Evolutionary conservation across 2,113 vertebrate genomes (phyloP), one percentile per base, ranked within the genome.

Genomic region (Mustelus asterias): DNA sequence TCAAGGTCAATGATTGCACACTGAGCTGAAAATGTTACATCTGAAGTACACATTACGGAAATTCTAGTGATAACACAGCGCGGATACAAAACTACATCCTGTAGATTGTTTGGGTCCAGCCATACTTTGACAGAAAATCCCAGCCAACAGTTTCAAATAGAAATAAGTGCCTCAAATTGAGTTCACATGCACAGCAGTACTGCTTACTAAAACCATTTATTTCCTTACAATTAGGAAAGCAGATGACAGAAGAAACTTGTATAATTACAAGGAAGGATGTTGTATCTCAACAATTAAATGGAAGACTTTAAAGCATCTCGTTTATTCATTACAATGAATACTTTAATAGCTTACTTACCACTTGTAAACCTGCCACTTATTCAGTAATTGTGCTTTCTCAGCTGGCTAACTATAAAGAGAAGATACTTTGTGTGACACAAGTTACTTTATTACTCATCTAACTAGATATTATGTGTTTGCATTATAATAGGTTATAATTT

Each of bases 321-420:
- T 65, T 93, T 93, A 93, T 93, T 93, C 89, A 93, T 93, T 93
- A 93, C 33, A 37, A 65, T 65, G 60, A 93, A 67, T 37, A 93
- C 33, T 93, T 93, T 93, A 93, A 93, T 92, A 93, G 60, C 89
- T 93, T 93, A 65, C 89, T 65, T 65, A 9, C 33, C n/a, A 67
- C 89, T 65, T 93, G 60, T 93, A 65, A 93, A 65, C 33, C 89
- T 65, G 33, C 60, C 89, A 93, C 16, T 37, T 93, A 93, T 65
- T 93, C 60, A 22, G 89, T 67, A 93, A 93, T 93, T 37, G 60
- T 65, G n/a, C n/a, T 93, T 67, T 93, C n/a, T 65, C 18, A 65
- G 89, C 33, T 65, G 63, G 89, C 13, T 65, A 65, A 22, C 89
- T 37, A 20, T 37, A 65, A 37, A 67, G 60, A 37, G 63, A 93